Base-by-base conservation (phyloP, 2,888 invertebrate genomes). In the Psylliodes chrysocephalus region DNA sequence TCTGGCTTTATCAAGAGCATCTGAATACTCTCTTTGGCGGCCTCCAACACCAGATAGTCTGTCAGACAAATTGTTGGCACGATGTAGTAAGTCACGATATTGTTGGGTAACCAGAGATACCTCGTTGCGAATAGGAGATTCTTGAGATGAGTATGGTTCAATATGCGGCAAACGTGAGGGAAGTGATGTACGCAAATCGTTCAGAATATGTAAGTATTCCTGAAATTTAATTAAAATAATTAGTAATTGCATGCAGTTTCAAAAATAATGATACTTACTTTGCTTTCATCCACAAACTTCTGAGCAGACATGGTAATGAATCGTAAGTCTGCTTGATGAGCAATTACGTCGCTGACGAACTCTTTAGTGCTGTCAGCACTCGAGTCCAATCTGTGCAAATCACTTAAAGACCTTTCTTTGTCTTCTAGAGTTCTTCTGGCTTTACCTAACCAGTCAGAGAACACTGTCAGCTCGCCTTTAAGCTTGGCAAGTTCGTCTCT, bases 291-390 rank as follows among this genome's bases (percentile, higher is more conserved):
- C 18, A 96, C 90, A 81, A 96, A 97, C 82, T 96, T 96, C 84
- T 96, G 96, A 1, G 95, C 95, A 0, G 96, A 91, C 93, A 97
- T 96, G 1, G 95, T 95, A 72, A 98, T 95, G 82, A 97, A 98
- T 62, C 97, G 86, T 25, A 97, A 84, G 83, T 98, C 98, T 0
- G 96, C 98, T 81, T 97, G 96, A 79, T 97, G 97, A 0, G 95
- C 93, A 77, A 97, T 95, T 1, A 98, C 95, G 82, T 96, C 96
- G 68, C 92, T 92, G 25, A 95, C 92, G 81, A 96, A 94, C 75
- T 94, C 95, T 30, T 93, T 87, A 3, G 93, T 91, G n/a, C 90
- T 89, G 71, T 95, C 94, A 19, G 89, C 87, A 77, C 91, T 91
- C 7, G 86, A 86, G 42, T 89, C 86, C 17, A 94, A 80, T 57